Conservation (phyloP, 2,888 invertebrate genomes). For the Polydrusus cervinus region DNA sequence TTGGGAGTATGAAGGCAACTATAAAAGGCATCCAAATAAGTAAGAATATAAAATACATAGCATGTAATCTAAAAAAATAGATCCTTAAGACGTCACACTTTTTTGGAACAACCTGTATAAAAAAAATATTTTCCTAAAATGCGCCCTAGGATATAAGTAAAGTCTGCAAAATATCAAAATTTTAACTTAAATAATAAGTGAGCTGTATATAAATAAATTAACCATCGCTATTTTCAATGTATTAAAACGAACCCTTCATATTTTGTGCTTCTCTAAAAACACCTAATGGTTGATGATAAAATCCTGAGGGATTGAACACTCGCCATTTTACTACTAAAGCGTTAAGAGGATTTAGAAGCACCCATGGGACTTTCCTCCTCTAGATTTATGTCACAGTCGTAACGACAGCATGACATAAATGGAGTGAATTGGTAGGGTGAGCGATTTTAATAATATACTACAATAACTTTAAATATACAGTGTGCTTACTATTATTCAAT, state of each 20-base stretch:
- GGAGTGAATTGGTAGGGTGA: constrained; percentile 13
- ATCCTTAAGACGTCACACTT: too few relatives aligned
- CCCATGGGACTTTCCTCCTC: constrained; percentile 45
- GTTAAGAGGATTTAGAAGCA: constrained; percentile 44
- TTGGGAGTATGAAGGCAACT: too few relatives aligned
- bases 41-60: too few relatives aligned
- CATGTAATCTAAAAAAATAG: too few relatives aligned
- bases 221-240: background rate
- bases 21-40: too few relatives aligned
- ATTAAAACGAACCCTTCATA: background rate
- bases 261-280: background rate
- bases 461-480: background rate
- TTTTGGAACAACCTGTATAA: too few relatives aligned
- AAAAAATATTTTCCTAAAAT: too few relatives aligned
- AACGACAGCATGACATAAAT: constrained; percentile 59
- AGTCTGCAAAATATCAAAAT: too few relatives aligned
- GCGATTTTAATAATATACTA: constrained; percentile 1
- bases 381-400: constrained; percentile 70
- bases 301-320: constrained; percentile 31
- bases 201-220: background rate
- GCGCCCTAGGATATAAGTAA: too few relatives aligned
- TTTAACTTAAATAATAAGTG: too few relatives aligned
- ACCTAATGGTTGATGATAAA: constrained; percentile 3
- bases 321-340: constrained; percentile 42
- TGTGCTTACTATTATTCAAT: too few relatives aligned